phyloP scores from a whole-genome alignment of 2,888 invertebrate genomes.

The Oxyteleia sp. region DNA sequence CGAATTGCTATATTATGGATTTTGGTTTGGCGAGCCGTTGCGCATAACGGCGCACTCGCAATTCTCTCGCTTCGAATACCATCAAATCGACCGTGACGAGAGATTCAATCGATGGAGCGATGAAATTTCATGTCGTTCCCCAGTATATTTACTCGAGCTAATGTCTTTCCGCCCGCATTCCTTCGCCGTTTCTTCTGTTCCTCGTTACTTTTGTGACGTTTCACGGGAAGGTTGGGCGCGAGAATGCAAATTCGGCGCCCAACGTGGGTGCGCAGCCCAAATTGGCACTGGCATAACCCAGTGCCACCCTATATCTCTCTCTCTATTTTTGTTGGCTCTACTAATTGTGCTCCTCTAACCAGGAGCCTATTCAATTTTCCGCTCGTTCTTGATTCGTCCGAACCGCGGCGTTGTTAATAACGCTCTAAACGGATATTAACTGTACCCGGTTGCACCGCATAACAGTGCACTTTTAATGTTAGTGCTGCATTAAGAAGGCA shows the following conservation, averaged over 20 bases:
- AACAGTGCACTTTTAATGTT: constrained; percentile 18
- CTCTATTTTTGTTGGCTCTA: not conserved
- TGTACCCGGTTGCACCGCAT: not conserved
- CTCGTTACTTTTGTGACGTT: not conserved
- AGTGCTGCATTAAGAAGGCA: constrained; percentile 36
- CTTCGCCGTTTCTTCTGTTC: not conserved
- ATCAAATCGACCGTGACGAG: constrained; percentile 73
- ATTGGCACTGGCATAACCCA: not conserved
- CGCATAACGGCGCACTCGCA: constrained; percentile 74
- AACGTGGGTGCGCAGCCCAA: not conserved
- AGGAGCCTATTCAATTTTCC: not conserved
- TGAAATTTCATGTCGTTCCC: constrained; percentile 69
- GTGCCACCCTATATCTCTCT: too few relatives aligned
- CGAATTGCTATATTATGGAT: constrained; percentile 77
- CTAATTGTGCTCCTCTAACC: not conserved
- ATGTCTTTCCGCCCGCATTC: constrained; percentile 53
- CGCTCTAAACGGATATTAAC: constrained; percentile 22
- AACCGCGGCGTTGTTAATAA: constrained; percentile 4
- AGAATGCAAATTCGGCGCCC: not conserved
- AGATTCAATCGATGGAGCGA: constrained; percentile 73
- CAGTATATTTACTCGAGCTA: constrained; percentile 59
- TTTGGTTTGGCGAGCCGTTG: constrained; percentile 78
- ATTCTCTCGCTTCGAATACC: constrained; percentile 72
- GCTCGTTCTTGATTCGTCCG: not conserved
- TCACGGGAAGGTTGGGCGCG: not conserved